phyloP scores from a whole-genome alignment of 92 coral and sea anemone species.

The Paramuricea clavata region DNA sequence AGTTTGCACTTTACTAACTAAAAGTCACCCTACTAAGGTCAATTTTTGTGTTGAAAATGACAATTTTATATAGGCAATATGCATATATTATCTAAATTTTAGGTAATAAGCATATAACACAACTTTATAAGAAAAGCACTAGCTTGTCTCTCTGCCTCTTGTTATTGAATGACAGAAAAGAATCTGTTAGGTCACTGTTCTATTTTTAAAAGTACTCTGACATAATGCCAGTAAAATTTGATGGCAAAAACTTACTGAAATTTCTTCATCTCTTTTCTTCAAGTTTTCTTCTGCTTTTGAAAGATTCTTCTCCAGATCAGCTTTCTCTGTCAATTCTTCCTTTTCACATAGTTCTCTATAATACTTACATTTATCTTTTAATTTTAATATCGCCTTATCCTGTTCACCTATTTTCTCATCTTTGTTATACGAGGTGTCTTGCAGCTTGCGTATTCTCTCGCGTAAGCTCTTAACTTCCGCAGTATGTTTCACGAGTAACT shows the following conservation, averaged over 20 bases:
- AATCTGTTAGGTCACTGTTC: no score
- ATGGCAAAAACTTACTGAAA: constrained; percentile 62
- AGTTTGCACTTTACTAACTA: no score
- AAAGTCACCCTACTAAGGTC: no score
- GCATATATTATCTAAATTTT: no score
- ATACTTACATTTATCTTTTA: constrained; percentile 77
- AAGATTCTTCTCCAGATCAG: constrained; percentile 75
- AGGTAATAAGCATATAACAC: no score
- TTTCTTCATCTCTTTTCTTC: constrained; percentile 76
- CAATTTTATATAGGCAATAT: no score
- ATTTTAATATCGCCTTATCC: constrained; percentile 78
- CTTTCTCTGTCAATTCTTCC: constrained; percentile 86
- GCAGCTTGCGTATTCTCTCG: constrained; percentile 78
- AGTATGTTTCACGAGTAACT: constrained; percentile 84
- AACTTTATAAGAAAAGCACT: no score
- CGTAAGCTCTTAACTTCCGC: constrained; percentile 85
- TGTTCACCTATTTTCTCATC: constrained; percentile 80
- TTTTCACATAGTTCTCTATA: constrained; percentile 75
- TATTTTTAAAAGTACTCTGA: no score
- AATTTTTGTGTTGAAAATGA: no score
- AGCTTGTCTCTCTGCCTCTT: no score
- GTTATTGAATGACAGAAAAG: no score
- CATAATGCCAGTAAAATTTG: no score
- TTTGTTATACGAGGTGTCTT: constrained; percentile 69
- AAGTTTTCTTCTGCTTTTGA: constrained; percentile 69